Evolutionary conservation across 2,888 invertebrate genomes (phyloP), one percentile per base, ranked within the genome.

Genomic region (Lepidonotus clava): DNA sequence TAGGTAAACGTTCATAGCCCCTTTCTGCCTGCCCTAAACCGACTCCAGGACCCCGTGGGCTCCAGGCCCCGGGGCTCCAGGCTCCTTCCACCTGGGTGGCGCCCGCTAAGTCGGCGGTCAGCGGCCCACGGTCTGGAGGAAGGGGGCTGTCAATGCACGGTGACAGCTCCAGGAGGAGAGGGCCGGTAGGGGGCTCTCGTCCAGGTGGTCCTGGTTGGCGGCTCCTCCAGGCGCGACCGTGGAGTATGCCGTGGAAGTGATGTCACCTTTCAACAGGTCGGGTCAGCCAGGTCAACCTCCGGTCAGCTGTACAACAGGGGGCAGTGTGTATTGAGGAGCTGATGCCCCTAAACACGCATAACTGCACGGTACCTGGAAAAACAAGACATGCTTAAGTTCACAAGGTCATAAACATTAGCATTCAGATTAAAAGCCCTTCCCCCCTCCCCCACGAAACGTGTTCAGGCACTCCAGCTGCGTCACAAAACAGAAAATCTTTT

Each of bases 221-320:
- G 38, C 71, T 38, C 71, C 71, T 71, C 71, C 71, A 71, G 71
- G 71, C 71, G 71, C 34, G 71, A 71, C 71, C 56, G n/a, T 38
- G 71, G 38, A 14, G 71, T 21, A 5, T 34, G 38, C 71, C 56
- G n/a, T 38, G 71, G 38, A 14, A 38, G n/a, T 5, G 36, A 71
- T 71, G 71, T 71, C 71, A 71, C 71, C 71, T 71, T n/a, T 34
- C 71, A 36, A 14, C 36, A 24, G 34, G 34, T 6, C 1, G 71
- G 71, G 34, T 56, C 36, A 24, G 38, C 38, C 34, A n/a, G 71
- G 71, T 71, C 71, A 24, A 34, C 14, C 36, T 18, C 11, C 71
- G 71, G 71, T 71, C 71, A 71, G n/a, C 71, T 38, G 71, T 32
- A 66, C 66, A 66, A 66, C 66, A 2, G 32, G 66, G 28, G 28